Base-by-base conservation (phyloP, 2,797 vertebrate genomes). In the Hafferia zeledoni region DNA sequence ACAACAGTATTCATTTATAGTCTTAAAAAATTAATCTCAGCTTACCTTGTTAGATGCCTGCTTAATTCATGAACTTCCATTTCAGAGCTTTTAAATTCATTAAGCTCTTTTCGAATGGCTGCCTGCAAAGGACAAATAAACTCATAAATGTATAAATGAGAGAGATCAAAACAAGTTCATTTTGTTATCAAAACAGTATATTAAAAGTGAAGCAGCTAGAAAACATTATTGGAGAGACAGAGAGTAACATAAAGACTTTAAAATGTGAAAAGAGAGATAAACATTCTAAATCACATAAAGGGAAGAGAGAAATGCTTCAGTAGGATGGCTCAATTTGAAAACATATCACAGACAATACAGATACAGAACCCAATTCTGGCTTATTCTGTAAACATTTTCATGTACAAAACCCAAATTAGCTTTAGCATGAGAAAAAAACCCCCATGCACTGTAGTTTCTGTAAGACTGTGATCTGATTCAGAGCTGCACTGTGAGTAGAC, bases 61-160 rank as follows among this genome's bases (percentile, higher is more conserved):
- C 99, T 99, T 96, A 99, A 98, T 97, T 99, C 99, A 83, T 99
- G 99, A 96, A 99, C 99, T 97, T 99, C 99, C 99, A 99, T 99
- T 98, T 99, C 99, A 89, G 99, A 99, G 98, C 99, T 99, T 98
- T 99, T 99, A 98, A 99, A 99, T 96, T 99, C 99, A 61, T 99
- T 99, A 94, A 99, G 99, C 93, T 99, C 99, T 96, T 99, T 99
- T 87, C 99, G 98, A 98, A 99, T 99, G 97, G 99, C 99, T 95
- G 99, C 99, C 99, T 99, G 98, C 67, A 96, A 98, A 95, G 72
- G 96, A 83, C 69, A 96, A 94, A 97, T 55, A 87, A 75, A 71
- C 13, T 25, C 44, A 50, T 96, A 78, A 96, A 84, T 80, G 47
- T 31, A 77, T 71, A 78, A 70, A 86, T 69, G 50, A 60, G 61